These are phyloP conservation scores for Chouioia cunea DNA, from an alignment of 2,888 invertebrate species.

Conservation along the genomic window DNA sequence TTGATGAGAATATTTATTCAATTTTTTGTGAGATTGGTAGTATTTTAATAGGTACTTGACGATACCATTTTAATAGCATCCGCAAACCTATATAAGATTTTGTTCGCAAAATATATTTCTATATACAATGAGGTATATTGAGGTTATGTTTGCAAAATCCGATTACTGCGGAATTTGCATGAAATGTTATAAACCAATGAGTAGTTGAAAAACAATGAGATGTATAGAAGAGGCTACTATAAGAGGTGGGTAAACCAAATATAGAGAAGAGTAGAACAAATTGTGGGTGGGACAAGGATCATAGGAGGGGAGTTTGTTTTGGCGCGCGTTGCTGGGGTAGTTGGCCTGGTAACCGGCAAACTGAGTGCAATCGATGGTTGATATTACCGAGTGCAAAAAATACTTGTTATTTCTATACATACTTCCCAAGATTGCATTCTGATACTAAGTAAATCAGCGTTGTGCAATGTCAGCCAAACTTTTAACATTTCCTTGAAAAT, in stretches of 20 bases:
- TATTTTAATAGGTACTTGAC: constrained; percentile 11
- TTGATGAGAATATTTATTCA: too few relatives aligned
- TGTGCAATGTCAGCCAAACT: constrained; percentile 31
- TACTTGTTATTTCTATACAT: too few relatives aligned
- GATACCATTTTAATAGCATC: constrained; percentile 22
- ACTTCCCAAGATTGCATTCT: too few relatives aligned
- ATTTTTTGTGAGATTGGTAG: too few relatives aligned
- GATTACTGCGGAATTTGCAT: background rate
- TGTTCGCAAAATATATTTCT: too few relatives aligned
- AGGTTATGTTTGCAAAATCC: constrained; percentile 36
- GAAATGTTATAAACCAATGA: background rate
- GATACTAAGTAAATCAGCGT: too few relatives aligned
- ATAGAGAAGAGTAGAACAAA: constrained; percentile 10
- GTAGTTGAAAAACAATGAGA: background rate
- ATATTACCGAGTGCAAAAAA: constrained; percentile 45
- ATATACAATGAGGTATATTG: constrained; percentile 9
- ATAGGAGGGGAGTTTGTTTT: constrained; percentile 55
- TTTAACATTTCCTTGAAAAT: constrained; percentile 26
- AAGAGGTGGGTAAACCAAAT: background rate
- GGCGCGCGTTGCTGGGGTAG: constrained; percentile 65
- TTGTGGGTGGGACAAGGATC: constrained; percentile 3
- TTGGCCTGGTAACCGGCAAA: constrained; percentile 65
- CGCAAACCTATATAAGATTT: constrained; percentile 28
- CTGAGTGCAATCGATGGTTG: constrained; percentile 62
- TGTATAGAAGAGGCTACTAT: background rate